Evolutionary conservation across 2,888 invertebrate species (phyloP).

Genomic region (Smittia sp.): DNA sequence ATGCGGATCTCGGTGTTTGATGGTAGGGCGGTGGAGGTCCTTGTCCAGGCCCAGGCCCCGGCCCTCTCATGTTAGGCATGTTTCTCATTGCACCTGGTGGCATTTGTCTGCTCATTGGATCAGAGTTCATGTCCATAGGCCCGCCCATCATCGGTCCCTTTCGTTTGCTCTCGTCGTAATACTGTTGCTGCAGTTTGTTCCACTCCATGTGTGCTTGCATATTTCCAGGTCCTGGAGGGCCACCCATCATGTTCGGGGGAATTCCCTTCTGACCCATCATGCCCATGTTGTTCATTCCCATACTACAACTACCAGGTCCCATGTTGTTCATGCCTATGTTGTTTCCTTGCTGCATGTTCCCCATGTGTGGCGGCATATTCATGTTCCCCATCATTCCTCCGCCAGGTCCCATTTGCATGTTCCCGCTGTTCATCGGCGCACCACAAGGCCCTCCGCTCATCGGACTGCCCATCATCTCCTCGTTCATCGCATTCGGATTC

Average conservation of each 20-base stretch:
- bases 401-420: slow-evolving; percentile 30
- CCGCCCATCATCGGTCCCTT: slow-evolving; percentile 49
- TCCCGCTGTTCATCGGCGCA: slow-evolving; percentile 11
- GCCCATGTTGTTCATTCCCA: slow-evolving; percentile 43
- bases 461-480: slow-evolving; percentile 31
- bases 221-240: not conserved
- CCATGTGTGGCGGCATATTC: slow-evolving; percentile 19
- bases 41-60: slow-evolving; percentile 55
- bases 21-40: slow-evolving; percentile 78
- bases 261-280: slow-evolving; percentile 42
- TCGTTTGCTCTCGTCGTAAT: slow-evolving; percentile 66
- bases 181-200: slow-evolving; percentile 87
- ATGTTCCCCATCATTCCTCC: slow-evolving; percentile 29
- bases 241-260: slow-evolving; percentile 43
- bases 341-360: slow-evolving; percentile 29
- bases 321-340: slow-evolving; percentile 34
- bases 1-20: slow-evolving; percentile 69
- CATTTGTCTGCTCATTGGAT: slow-evolving; percentile 42
- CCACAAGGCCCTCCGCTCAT: not conserved
- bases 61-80: slow-evolving; percentile 41
- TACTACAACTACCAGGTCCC: slow-evolving; percentile 32
- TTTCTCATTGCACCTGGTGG: slow-evolving; percentile 43
- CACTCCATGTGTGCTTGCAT: slow-evolving; percentile 75
- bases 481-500: slow-evolving; percentile 29
- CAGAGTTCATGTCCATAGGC: slow-evolving; percentile 42